phyloP scores from a whole-genome alignment of 2,797 vertebrate genomes.

The Apodemus agrarius region DNA sequence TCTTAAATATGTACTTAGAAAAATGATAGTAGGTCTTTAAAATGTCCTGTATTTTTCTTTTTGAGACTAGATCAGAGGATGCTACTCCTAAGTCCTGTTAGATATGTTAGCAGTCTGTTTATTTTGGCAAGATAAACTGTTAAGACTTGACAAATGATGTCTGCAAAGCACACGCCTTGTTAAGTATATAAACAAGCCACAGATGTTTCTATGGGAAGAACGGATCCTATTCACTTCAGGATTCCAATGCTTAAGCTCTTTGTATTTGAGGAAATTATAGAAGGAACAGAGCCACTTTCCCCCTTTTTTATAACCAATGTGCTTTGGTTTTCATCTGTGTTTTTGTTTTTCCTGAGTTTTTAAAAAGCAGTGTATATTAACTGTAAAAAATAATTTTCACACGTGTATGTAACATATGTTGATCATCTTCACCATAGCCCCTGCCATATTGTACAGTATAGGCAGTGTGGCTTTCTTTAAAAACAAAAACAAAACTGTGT shows the following conservation, averaged over 20 bases:
- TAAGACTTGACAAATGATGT: slow-evolving; percentile 78
- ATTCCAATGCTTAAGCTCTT: neutral
- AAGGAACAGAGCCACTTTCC: neutral
- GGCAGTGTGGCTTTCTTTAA: neutral
- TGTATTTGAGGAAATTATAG: neutral
- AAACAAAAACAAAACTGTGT: neutral
- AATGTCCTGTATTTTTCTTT: neutral
- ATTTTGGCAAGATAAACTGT: slow-evolving; percentile 77
- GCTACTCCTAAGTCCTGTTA: slow-evolving; percentile 41
- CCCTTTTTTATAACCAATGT: neutral
- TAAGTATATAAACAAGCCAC: slow-evolving; percentile 68
- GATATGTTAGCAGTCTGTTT: slow-evolving; percentile 67
- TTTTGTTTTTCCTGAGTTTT: neutral
- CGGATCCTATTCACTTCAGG: slow-evolving; percentile 28
- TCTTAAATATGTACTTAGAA: neutral
- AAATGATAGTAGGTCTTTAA: neutral
- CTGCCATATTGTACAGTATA: neutral
- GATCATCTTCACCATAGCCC: neutral
- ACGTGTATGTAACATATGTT: neutral
- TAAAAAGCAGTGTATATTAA: neutral
- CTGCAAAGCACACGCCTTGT: slow-evolving; percentile 67
- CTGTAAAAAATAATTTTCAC: neutral
- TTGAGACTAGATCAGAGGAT: slow-evolving; percentile 49
- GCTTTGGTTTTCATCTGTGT: neutral
- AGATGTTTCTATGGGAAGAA: slow-evolving; percentile 70